These are phyloP conservation scores for Columba janthina DNA, from an alignment of 2,113 vertebrate genomes.

Conservation along the genomic window DNA sequence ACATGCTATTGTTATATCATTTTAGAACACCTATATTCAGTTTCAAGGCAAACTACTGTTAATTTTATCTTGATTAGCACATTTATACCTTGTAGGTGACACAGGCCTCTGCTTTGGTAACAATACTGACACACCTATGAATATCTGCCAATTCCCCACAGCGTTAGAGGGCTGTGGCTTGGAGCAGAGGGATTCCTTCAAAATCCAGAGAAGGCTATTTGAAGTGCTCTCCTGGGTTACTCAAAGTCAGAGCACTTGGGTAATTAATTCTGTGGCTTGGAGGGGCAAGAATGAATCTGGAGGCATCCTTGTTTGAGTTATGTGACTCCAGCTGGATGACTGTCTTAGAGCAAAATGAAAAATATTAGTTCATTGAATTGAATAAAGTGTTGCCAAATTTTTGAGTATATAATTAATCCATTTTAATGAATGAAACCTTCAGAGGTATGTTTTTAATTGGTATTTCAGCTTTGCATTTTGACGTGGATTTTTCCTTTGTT, in stretches of 20 bases:
- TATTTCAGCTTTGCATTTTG: neutral
- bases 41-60: neutral
- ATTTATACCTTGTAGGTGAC: neutral
- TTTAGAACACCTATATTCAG: neutral
- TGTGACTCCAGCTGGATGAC: neutral
- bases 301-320: neutral
- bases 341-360: neutral
- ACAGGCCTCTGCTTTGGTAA: neutral
- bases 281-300: neutral
- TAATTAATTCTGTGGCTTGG: neutral
- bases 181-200: neutral
- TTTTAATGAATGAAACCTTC: neutral
- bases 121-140: neutral
- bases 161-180: neutral
- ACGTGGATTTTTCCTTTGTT: neutral
- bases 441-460: neutral
- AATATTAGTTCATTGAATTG: neutral
- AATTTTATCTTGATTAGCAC: neutral
- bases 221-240: neutral
- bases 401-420: neutral
- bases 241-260: neutral
- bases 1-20: neutral
- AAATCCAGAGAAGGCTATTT: neutral
- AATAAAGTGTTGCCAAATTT: neutral
- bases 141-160: neutral